Percentiles rank a stretch among this genome's conserved stretches.
Conservation (phyloP, 2,888 invertebrate genomes). For the Tryphoninae sp. region DNA sequence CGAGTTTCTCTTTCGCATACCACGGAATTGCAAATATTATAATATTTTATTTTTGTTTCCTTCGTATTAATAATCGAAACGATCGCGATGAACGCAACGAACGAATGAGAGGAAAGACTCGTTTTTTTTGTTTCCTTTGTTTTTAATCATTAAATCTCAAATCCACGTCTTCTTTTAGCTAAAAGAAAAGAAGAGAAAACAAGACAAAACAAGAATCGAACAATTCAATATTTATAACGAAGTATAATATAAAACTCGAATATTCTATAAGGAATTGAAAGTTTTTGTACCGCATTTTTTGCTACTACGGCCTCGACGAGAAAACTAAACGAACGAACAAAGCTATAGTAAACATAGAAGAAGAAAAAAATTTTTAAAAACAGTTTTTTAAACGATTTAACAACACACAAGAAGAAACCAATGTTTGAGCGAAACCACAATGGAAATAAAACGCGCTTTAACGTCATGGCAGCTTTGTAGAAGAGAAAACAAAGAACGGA, state of each 20-base stretch:
- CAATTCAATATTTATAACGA: conserved; percentile 32
- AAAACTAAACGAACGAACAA: conserved; percentile 15
- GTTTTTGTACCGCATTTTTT: conserved; percentile 53
- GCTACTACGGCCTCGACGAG: conserved; percentile 44
- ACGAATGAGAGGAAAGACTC: not conserved
- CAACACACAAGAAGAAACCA: not conserved
- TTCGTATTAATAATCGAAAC: conserved; percentile 11
- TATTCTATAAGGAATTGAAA: conserved; percentile 60
- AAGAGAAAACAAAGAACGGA: conserved; percentile 24
- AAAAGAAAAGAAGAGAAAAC: conserved; percentile 4
- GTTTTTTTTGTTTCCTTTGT: not conserved
- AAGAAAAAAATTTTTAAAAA: not conserved
- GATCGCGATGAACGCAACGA: conserved; percentile 29
- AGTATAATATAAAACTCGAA: conserved; percentile 7
- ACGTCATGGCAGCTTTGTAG: conserved; percentile 46
- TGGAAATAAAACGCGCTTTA: conserved; percentile 26
- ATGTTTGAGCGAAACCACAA: not conserved
- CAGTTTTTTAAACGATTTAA: not conserved
- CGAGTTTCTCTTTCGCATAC: not conserved
- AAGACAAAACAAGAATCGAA: conserved; percentile 12
- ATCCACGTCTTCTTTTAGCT: conserved; percentile 60
- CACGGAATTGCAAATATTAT: conserved; percentile 24
- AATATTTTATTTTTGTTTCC: not conserved
- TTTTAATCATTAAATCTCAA: conserved; percentile 23
- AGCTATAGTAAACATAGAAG: not conserved